Conservation (phyloP, 1,140 invertebrate species). For the Drosophila kanapiae region DNA sequence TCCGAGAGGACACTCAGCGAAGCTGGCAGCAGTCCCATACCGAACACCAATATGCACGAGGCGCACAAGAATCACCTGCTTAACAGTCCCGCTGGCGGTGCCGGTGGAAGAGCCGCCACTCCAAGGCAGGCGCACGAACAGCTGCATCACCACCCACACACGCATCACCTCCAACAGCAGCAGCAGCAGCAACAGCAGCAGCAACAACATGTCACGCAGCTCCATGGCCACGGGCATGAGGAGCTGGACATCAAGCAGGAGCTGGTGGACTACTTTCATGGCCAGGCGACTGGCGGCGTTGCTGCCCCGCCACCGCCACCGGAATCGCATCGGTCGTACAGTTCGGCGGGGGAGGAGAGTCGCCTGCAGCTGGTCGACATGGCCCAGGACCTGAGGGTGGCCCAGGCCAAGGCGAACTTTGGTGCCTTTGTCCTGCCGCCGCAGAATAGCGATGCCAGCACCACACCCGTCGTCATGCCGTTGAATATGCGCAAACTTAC, state of each 20-base stretch:
- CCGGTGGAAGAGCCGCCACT: conserved; percentile 42
- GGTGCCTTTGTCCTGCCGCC: conserved; percentile 70
- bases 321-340: conserved; percentile 81
- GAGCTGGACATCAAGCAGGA: conserved; percentile 82
- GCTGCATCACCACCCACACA: conserved; percentile 54
- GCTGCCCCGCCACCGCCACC: conserved; percentile 61
- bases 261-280: conserved; percentile 77
- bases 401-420: conserved; percentile 77
- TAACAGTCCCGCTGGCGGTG: conserved; percentile 42
- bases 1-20: conserved; percentile 49
- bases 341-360: conserved; percentile 77
- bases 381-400: conserved; percentile 81
- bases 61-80: conserved; percentile 78
- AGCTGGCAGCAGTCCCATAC: conserved; percentile 81
- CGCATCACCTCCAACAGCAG: conserved; percentile 38
- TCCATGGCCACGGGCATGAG: conserved; percentile 42
- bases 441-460: conserved; percentile 39
- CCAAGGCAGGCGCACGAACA: conserved; percentile 71
- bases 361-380: conserved; percentile 72
- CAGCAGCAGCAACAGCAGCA: conserved; percentile 25
- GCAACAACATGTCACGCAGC: conserved; percentile 10
- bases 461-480: conserved; percentile 49
- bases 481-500: conserved; percentile 77
- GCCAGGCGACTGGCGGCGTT: conserved; percentile 26
- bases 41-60: conserved; percentile 80